phyloP scores from a whole-genome alignment of 2,797 vertebrate species.

The Crocidura indochinensis region DNA sequence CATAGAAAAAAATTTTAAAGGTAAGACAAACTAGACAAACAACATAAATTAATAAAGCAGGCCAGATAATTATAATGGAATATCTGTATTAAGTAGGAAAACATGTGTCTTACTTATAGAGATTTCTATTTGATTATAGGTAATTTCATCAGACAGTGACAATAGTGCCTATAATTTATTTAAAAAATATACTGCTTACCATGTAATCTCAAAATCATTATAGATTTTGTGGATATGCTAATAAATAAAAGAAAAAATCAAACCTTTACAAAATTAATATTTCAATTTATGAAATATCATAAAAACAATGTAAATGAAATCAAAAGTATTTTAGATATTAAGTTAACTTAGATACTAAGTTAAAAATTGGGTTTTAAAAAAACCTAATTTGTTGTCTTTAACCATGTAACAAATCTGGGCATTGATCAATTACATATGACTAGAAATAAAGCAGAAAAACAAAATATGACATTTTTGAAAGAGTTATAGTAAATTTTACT shows the following conservation, averaged over 20 bases:
- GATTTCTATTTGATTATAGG: neutral
- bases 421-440: constrained; percentile 30
- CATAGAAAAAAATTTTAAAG: constrained; percentile 35
- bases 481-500: neutral
- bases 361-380: too few species aligned
- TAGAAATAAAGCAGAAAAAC: neutral
- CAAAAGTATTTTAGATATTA: constrained; percentile 17
- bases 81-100: neutral
- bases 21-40: neutral
- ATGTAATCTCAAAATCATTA: neutral
- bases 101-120: neutral
- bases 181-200: neutral
- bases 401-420: neutral
- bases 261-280: constrained; percentile 3
- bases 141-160: neutral
- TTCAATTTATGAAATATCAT: neutral
- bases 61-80: neutral
- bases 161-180: neutral
- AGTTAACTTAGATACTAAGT: too few species aligned
- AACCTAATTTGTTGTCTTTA: constrained; percentile 22
- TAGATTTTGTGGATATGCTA: neutral
- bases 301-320: constrained; percentile 2
- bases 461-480: constrained; percentile 1
- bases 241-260: constrained; percentile 46
- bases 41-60: neutral